Conservation (phyloP, 2,888 invertebrate species). For the Gari tellinella region DNA sequence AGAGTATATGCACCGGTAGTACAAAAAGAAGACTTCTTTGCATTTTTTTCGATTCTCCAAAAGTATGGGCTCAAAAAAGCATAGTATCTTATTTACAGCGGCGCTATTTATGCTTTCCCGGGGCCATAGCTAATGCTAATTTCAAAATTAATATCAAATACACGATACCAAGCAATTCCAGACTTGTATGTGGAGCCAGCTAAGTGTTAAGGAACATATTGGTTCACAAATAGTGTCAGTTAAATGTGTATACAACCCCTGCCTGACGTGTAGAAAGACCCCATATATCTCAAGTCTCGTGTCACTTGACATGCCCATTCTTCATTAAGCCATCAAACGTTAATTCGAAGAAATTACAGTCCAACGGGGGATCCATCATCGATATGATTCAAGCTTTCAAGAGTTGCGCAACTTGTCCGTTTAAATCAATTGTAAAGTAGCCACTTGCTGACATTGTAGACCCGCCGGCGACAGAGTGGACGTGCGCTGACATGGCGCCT, state of each 20-base stretch:
- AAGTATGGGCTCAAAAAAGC: no score
- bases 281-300: conserved; percentile 47
- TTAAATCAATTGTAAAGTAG: conserved; percentile 40
- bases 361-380: conserved; percentile 48
- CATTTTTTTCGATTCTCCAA: no score
- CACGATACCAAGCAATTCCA: no score
- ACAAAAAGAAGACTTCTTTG: no score
- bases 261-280: conserved; percentile 8
- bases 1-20: no score
- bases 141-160: no score
- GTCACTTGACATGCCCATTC: conserved; percentile 42
- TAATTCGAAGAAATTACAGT: conserved; percentile 12
- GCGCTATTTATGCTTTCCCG: no score
- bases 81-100: no score
- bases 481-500: conserved; percentile 14
- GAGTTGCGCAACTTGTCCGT: conserved; percentile 36
- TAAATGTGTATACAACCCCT: conserved; percentile 22
- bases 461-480: conserved; percentile 8
- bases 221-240: conserved; percentile 4
- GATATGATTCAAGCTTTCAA: conserved; percentile 32
- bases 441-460: conserved; percentile 10
- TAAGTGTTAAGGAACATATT: conserved; percentile 7
- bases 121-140: no score
- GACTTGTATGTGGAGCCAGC: conserved; percentile 4
- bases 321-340: conserved; percentile 41